phyloP scores from a whole-genome alignment of 2,113 vertebrate genomes.

The Engystomops pustulosus region DNA sequence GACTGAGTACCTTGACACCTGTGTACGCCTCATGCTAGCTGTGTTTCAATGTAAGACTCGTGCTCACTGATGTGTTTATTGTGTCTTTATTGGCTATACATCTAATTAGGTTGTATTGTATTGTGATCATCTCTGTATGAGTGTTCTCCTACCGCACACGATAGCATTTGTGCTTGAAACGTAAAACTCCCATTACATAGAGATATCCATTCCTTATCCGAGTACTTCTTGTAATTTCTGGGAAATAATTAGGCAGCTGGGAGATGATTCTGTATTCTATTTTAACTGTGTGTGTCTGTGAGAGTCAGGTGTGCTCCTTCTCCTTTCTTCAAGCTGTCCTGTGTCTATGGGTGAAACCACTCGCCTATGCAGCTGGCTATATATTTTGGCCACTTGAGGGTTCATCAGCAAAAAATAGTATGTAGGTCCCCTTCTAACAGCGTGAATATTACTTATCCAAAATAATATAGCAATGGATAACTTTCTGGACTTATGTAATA shows the following conservation, averaged over 20 bases:
- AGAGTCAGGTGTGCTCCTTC: slow-evolving; percentile 8
- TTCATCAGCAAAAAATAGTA: no score
- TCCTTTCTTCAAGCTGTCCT: background rate
- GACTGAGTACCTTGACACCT: background rate
- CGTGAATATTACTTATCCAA: no score
- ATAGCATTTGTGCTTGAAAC: background rate
- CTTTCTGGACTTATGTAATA: no score
- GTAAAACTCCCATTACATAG: slow-evolving; percentile 14
- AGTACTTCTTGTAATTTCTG: background rate
- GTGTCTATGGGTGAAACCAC: background rate
- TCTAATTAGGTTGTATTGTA: slow-evolving; percentile 12
- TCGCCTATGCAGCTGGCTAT: background rate
- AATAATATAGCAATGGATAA: no score
- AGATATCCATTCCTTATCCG: background rate
- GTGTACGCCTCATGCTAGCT: background rate
- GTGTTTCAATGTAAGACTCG: background rate
- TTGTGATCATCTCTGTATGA: slow-evolving; percentile 1
- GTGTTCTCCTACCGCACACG: background rate
- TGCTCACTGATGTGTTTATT: slow-evolving; percentile 17
- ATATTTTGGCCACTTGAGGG: no score
- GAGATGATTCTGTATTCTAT: background rate
- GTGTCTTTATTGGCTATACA: slow-evolving; percentile 20
- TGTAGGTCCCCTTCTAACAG: no score
- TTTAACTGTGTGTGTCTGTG: background rate
- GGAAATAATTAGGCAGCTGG: slow-evolving; percentile 22